Base-by-base conservation (phyloP, 92 coral and sea anemone species). In the Porites lobata region DNA sequence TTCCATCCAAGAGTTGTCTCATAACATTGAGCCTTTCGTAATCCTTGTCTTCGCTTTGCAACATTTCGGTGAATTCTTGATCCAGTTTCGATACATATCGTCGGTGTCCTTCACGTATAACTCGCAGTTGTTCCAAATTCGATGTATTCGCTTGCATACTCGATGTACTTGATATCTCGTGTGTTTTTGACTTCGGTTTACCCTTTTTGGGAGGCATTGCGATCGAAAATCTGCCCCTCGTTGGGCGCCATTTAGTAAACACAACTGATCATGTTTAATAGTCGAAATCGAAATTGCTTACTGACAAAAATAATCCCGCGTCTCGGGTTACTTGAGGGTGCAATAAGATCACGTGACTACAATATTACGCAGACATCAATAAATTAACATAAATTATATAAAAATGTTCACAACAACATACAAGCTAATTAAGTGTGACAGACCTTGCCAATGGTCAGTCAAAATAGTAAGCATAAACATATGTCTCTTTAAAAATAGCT, bases 181-280 rank as follows among this genome's bases (percentile, higher is more conserved):
- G 12, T 53, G 57, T 11, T 7, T 53, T 53, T 11, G 9, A 9
- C 13, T 21, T 66, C 52, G 53, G 11, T 13, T 52, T 73, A 21
- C 21, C 53, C 9, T 20, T 29, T n/a, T 73, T 26, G 29, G 29
- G 29, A 26, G 29, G 29, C 29, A 26, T 73, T 29, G 14, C 21
- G 13, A 51, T 73, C 61, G 58, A 4, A 13, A 54, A 18, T 50
- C 78, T 18, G 78, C 78, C 61, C 78, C 78, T 50, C 78, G 78
- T 73, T 73, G 78, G 62, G 78, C 78, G 62, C 78, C 78, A 73
- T 50, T n/a, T 73, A 8, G 8, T 51, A 50, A 73, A 50, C 32
- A 14, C 50, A 53, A 53, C 57, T 53, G 57, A 11, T 7, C 57
- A 53, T 53, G 57, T 53, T 53, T 53, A 53, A 7, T 53, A 7